phyloP scores from a whole-genome alignment of 2,888 invertebrate species.

The Drosophila flavopinicola region DNA sequence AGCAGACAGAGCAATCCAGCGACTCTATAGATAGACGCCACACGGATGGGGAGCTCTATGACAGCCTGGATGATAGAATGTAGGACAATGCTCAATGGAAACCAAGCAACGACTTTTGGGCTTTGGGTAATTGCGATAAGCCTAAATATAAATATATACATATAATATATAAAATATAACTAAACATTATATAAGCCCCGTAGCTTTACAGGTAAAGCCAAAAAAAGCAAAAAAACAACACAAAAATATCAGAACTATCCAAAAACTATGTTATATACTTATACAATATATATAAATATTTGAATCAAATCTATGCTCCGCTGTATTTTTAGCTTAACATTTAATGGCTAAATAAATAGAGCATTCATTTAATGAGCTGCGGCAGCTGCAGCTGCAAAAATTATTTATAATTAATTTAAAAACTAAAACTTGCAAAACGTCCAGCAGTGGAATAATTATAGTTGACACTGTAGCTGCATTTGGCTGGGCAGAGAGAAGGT shows the following conservation, averaged over 20 bases:
- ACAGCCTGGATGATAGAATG: slow-evolving; percentile 82
- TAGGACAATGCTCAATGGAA: slow-evolving; percentile 39
- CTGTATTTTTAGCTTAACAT: slow-evolving; percentile 41
- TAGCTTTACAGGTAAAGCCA: slow-evolving; percentile 67
- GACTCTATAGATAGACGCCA: slow-evolving; percentile 32
- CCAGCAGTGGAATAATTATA: slow-evolving; percentile 15
- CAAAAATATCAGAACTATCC: slow-evolving; percentile 37
- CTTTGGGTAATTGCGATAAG: slow-evolving; percentile 40
- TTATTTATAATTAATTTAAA: slow-evolving; percentile 26
- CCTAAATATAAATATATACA: slow-evolving; percentile 20
- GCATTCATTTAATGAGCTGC: slow-evolving; percentile 46
- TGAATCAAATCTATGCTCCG: slow-evolving; percentile 24
- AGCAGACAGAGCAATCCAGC: not conserved
- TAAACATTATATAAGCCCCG: slow-evolving; percentile 24
- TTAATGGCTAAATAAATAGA: slow-evolving; percentile 52
- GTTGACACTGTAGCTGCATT: slow-evolving; percentile 5
- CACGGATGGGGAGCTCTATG: slow-evolving; percentile 67
- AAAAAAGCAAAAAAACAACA: slow-evolving; percentile 28
- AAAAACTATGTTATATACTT: slow-evolving; percentile 45
- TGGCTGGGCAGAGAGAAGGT: not conserved
- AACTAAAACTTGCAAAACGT: slow-evolving; percentile 3
- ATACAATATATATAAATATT: slow-evolving; percentile 17
- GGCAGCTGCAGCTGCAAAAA: slow-evolving; percentile 24
- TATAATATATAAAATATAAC: slow-evolving; percentile 8
- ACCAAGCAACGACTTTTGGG: slow-evolving; percentile 51